Conservation (phyloP, 2,888 invertebrate species). For the Netelia inedita region DNA sequence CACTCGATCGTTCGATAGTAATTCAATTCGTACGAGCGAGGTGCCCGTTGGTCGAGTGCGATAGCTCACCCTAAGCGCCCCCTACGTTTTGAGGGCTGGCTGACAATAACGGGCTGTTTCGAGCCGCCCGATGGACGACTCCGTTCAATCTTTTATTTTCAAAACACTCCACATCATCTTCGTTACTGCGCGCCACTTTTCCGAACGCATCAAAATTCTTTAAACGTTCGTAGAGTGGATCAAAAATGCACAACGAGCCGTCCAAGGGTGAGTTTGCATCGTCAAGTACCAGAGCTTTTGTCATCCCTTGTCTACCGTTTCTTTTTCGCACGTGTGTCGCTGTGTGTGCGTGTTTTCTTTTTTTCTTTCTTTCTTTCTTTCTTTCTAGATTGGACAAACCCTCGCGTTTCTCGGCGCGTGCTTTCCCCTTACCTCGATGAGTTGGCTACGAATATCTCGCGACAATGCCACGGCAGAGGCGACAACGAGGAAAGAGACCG, state of each 20-base stretch:
- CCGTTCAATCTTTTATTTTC: too few species aligned
- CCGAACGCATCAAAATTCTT: background rate
- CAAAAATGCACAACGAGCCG: background rate
- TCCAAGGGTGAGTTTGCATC: background rate
- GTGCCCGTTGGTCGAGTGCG: conserved; percentile 53
- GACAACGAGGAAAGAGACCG: conserved; percentile 59
- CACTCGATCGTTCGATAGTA: conserved; percentile 63
- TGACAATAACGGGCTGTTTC: too few species aligned
- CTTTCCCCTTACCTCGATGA: conserved; percentile 53
- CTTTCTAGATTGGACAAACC: conserved; percentile 23
- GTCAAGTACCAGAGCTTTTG: conserved; percentile 6
- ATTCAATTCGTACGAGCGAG: conserved; percentile 59
- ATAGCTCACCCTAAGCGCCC: conserved; percentile 19
- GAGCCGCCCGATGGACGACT: too few species aligned
- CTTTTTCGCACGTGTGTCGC: conserved; percentile 28
- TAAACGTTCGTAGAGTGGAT: background rate
- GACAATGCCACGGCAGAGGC: conserved; percentile 59
- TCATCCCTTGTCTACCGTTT: conserved; percentile 11
- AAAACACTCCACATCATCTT: too few species aligned
- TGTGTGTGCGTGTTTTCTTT: conserved; percentile 54
- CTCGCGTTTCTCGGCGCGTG: conserved; percentile 30
- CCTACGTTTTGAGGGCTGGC: too few species aligned
- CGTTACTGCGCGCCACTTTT: too few species aligned
- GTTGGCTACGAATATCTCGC: conserved; percentile 73
- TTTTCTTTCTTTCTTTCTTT: too few species aligned